These are phyloP conservation scores for Sternarchorhynchus goeldii DNA, from an alignment of 2,797 vertebrate species.

Conservation along the genomic window DNA sequence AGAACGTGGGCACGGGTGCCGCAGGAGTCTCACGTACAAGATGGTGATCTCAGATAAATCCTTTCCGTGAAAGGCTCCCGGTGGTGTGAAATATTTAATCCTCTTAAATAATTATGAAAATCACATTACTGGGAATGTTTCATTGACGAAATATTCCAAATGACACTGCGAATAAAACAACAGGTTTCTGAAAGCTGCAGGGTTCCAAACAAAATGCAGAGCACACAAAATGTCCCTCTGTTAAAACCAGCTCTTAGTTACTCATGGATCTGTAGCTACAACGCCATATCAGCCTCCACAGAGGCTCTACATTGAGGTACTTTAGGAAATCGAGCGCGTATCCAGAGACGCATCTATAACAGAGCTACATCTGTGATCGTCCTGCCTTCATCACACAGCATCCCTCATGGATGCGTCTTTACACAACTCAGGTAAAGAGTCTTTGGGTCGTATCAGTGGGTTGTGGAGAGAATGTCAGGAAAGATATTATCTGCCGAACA, in stretches of 20 bases:
- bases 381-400: too few relatives aligned
- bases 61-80: conserved; percentile 37
- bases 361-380: too few relatives aligned
- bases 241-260: too few relatives aligned
- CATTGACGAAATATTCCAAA: conserved; percentile 10
- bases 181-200: too few relatives aligned
- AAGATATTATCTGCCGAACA: background rate
- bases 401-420: background rate
- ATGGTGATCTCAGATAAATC: conserved; percentile 47
- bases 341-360: too few relatives aligned
- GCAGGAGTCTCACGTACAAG: conserved; percentile 44
- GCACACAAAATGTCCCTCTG: too few relatives aligned
- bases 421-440: background rate
- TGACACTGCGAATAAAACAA: background rate
- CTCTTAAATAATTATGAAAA: conserved; percentile 36
- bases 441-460: background rate
- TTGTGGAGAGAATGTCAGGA: background rate
- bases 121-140: conserved; percentile 16
- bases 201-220: too few relatives aligned
- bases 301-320: too few relatives aligned
- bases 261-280: too few relatives aligned
- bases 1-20: background rate
- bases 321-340: too few relatives aligned
- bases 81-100: conserved; percentile 46
- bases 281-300: too few relatives aligned